A percentile compares a stretch with the other conserved stretches of the same genome.
Evolutionary conservation across 1,140 invertebrate genomes (phyloP).

Genomic region (Drosophila tani): DNA sequence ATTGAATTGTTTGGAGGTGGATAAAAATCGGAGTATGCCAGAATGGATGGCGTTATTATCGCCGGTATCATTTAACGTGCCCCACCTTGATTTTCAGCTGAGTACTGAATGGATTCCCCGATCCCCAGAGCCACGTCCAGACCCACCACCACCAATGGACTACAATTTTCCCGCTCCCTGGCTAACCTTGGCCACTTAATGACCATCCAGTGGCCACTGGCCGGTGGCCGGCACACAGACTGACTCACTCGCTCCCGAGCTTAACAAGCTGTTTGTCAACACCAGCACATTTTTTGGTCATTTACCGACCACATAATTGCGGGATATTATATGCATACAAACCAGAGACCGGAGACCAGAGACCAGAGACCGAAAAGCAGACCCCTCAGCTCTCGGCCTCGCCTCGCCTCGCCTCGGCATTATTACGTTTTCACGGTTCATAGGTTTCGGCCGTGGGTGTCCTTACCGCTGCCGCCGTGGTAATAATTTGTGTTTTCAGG

Average conservation of each 20-base stretch:
- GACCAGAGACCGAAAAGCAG: conserved; percentile 12
- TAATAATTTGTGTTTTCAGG: conserved; percentile 66
- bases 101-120: not conserved
- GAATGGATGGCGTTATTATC: not conserved
- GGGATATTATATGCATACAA: conserved; percentile 77
- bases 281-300: conserved; percentile 83
- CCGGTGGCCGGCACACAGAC: conserved; percentile 27
- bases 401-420: conserved; percentile 33
- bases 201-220: conserved; percentile 73
- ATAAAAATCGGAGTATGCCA: conserved; percentile 2
- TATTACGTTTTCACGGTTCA: conserved; percentile 81
- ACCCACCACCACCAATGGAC: conserved; percentile 8
- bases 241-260: conserved; percentile 33
- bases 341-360: conserved; percentile 23
- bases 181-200: conserved; percentile 75
- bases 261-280: conserved; percentile 82
- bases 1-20: conserved; percentile 2
- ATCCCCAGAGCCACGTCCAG: conserved; percentile 5
- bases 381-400: conserved; percentile 15
- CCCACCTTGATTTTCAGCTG: conserved; percentile 11
- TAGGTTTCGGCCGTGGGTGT: conserved; percentile 71
- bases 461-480: conserved; percentile 32
- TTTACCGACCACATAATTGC: conserved; percentile 82
- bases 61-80: not conserved
- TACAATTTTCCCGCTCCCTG: conserved; percentile 23